A percentile compares a stretch with the other conserved stretches of the same genome.
Conservation (phyloP, 2,888 invertebrate genomes). For the Dynastes hyllus region DNA sequence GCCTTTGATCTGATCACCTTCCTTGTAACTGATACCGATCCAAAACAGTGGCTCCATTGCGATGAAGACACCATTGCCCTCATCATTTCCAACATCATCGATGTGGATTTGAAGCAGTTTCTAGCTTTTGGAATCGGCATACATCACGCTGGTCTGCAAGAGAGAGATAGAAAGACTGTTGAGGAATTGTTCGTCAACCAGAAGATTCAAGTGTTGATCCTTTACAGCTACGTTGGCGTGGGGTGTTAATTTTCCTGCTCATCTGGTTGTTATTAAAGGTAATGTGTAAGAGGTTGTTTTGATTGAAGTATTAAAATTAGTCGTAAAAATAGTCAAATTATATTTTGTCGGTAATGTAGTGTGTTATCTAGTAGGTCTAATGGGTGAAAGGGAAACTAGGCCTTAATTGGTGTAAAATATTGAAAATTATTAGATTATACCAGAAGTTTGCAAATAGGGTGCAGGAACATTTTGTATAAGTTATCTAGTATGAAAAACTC, state of each 20-base stretch:
- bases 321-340: too few relatives aligned
- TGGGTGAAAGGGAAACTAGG: too few relatives aligned
- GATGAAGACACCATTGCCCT: slow-evolving; percentile 89
- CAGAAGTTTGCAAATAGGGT: too few relatives aligned
- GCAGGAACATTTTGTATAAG: too few relatives aligned
- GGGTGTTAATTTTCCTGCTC: slow-evolving; percentile 99
- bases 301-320: too few relatives aligned
- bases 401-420: too few relatives aligned
- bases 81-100: slow-evolving; percentile 76
- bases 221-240: slow-evolving; percentile 98
- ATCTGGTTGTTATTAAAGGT: slow-evolving; percentile 94
- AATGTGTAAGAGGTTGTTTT: not conserved
- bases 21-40: slow-evolving; percentile 91
- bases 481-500: too few relatives aligned
- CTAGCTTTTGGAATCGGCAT: slow-evolving; percentile 98
- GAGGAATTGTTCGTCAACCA: slow-evolving; percentile 96
- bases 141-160: slow-evolving; percentile 98
- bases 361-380: too few relatives aligned
- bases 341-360: too few relatives aligned
- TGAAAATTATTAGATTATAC: too few relatives aligned
- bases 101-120: slow-evolving; percentile 93
- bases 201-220: slow-evolving; percentile 96
- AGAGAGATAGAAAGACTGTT: slow-evolving; percentile 90
- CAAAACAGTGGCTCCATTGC: slow-evolving; percentile 96
- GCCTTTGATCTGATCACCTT: slow-evolving; percentile 95